phyloP scores from a whole-genome alignment of 2,888 invertebrate genomes.

The Cyclophora albipunctata region DNA sequence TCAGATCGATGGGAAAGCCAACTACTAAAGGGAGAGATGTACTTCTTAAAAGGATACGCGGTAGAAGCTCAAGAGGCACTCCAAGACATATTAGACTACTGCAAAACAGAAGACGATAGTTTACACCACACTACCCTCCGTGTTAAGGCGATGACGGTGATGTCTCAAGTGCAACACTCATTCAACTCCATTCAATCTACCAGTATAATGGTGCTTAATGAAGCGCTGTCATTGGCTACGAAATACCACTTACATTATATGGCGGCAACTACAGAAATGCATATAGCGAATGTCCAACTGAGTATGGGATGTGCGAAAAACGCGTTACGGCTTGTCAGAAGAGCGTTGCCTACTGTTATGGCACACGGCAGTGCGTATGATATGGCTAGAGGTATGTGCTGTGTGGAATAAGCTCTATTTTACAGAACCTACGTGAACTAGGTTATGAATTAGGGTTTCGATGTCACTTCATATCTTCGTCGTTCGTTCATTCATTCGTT shows the following conservation, averaged over 20 bases:
- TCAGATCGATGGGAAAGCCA: constrained; percentile 81
- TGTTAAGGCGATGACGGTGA: constrained; percentile 80
- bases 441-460: too few species aligned
- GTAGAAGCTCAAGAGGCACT: constrained; percentile 62
- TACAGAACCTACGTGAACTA: background rate
- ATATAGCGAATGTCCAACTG: constrained; percentile 86
- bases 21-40: constrained; percentile 72
- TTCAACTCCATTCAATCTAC: constrained; percentile 72
- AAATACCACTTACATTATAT: constrained; percentile 86
- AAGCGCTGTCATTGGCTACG: constrained; percentile 83
- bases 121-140: constrained; percentile 72
- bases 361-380: constrained; percentile 89
- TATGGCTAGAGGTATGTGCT: constrained; percentile 78
- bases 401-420: too few species aligned
- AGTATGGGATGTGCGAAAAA: constrained; percentile 85
- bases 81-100: constrained; percentile 69
- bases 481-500: too few species aligned
- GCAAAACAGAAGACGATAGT: constrained; percentile 68
- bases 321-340: constrained; percentile 81
- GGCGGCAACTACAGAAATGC: constrained; percentile 83
- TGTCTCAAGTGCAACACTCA: constrained; percentile 78
- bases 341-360: constrained; percentile 81
- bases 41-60: constrained; percentile 69
- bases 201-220: constrained; percentile 76
- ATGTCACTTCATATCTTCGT: too few species aligned